These are phyloP conservation scores for Holocentrus rufus DNA, from an alignment of 2,797 vertebrate genomes.

Conservation along the genomic window DNA sequence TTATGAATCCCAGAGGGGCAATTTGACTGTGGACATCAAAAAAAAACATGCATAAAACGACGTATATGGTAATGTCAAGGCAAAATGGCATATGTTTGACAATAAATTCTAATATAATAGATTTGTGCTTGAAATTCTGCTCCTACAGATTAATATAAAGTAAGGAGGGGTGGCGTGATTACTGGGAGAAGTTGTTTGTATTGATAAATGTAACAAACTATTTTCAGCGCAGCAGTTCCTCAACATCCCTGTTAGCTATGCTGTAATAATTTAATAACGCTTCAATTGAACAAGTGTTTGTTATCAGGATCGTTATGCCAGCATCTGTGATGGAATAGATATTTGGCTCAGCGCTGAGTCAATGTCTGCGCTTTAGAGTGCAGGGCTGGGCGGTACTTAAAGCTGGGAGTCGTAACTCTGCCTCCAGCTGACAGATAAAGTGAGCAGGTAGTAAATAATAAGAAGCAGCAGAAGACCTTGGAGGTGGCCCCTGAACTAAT, in stretches of 20 bases:
- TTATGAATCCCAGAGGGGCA: too few species aligned
- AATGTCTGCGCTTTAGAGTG: constrained; percentile 63
- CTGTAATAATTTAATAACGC: constrained; percentile 69
- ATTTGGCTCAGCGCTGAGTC: constrained; percentile 63
- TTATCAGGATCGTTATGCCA: constrained; percentile 64
- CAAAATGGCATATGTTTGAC: too few species aligned
- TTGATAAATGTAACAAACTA: constrained; percentile 55
- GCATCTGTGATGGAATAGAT: constrained; percentile 65
- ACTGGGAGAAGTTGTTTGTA: too few species aligned
- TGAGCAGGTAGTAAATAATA: constrained; percentile 72
- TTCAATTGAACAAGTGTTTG: constrained; percentile 69
- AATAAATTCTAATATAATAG: too few species aligned
- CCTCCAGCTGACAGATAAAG: constrained; percentile 74
- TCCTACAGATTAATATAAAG: too few species aligned
- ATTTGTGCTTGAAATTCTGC: too few species aligned
- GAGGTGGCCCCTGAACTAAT: constrained; percentile 73
- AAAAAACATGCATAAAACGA: too few species aligned
- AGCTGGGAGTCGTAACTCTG: constrained; percentile 71
- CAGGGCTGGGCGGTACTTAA: constrained; percentile 50
- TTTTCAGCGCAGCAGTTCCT: constrained; percentile 48
- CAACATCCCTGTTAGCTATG: constrained; percentile 65
- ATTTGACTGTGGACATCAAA: too few species aligned
- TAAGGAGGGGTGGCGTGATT: too few species aligned
- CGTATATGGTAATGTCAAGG: too few species aligned
- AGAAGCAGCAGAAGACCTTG: constrained; percentile 73